Evolutionary conservation across 2,888 invertebrate genomes (phyloP).

Genomic region (Drosophila parthenogenetica): DNA sequence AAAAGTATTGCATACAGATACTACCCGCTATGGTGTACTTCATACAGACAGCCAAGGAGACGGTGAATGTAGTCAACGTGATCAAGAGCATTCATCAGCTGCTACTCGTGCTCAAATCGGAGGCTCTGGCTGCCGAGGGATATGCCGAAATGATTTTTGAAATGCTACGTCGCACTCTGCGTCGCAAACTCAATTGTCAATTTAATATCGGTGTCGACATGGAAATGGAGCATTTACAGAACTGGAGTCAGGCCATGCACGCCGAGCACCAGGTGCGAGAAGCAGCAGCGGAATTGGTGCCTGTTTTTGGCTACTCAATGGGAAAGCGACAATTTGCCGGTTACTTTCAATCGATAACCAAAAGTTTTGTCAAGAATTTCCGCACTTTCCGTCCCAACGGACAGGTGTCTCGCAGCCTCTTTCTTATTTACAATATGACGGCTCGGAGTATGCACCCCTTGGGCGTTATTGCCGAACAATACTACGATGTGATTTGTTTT

Average conservation of each 20-base stretch:
- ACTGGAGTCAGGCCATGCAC: conserved; percentile 12
- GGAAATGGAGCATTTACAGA: conserved; percentile 14
- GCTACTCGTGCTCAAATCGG: conserved; percentile 11
- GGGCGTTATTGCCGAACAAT: conserved; percentile 36
- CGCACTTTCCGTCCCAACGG: neutral
- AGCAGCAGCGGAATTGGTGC: conserved; percentile 14
- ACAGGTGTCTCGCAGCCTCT: conserved; percentile 1
- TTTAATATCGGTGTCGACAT: conserved; percentile 2
- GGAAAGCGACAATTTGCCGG: conserved; percentile 20
- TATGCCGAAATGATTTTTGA: conserved; percentile 20
- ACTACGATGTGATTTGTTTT: conserved; percentile 33
- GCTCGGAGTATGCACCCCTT: conserved; percentile 34
- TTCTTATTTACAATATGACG: conserved; percentile 14
- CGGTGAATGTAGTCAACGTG: conserved; percentile 3
- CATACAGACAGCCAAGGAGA: conserved; percentile 13
- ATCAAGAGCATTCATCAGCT: conserved; percentile 16
- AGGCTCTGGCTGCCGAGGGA: conserved; percentile 6
- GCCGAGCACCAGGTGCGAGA: conserved; percentile 16
- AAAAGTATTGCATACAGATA: conserved; percentile 4
- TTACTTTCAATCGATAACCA: conserved; percentile 18
- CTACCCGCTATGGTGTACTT: conserved; percentile 21
- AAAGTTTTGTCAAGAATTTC: conserved; percentile 8
- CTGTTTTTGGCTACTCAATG: conserved; percentile 22
- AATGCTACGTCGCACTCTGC: conserved; percentile 19
- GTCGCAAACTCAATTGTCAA: conserved; percentile 29